phyloP scores from a whole-genome alignment of 2,888 invertebrate species.

The Netelia virgata region DNA sequence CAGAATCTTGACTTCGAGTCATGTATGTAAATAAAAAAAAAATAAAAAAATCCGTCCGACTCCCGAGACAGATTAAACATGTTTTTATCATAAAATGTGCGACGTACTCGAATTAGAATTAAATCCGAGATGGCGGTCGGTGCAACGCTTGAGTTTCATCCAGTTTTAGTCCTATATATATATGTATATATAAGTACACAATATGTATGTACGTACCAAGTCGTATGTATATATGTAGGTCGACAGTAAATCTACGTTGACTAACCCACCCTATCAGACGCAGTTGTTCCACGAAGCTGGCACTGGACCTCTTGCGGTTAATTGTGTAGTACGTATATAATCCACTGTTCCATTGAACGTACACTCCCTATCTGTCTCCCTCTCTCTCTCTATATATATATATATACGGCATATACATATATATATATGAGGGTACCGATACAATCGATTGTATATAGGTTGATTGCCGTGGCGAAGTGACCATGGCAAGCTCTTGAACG shows the following conservation, averaged over 20 bases:
- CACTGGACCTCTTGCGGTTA: constrained; percentile 29
- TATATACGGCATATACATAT: too few relatives aligned
- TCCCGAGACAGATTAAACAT: too few relatives aligned
- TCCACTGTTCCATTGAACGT: constrained; percentile 1
- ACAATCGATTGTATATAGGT: neutral
- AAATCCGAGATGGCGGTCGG: too few relatives aligned
- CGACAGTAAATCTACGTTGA: constrained; percentile 4
- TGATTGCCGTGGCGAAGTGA: neutral
- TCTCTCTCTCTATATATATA: neutral
- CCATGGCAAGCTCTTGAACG: neutral
- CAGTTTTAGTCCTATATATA: neutral
- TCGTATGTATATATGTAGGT: neutral
- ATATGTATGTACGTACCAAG: too few relatives aligned
- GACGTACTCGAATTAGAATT: too few relatives aligned
- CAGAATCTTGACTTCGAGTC: too few relatives aligned
- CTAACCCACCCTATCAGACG: constrained; percentile 13
- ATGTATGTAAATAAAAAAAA: too few relatives aligned
- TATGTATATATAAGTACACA: neutral
- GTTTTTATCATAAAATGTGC: too few relatives aligned
- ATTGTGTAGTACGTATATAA: constrained; percentile 22
- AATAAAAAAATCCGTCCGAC: too few relatives aligned
- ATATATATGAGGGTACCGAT: neutral
- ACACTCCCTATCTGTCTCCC: neutral
- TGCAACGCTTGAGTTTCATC: neutral
- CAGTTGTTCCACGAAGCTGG: constrained; percentile 3